Evolutionary conservation across 1,140 invertebrate genomes (phyloP).

Genomic region (Ganaspis sp.): DNA sequence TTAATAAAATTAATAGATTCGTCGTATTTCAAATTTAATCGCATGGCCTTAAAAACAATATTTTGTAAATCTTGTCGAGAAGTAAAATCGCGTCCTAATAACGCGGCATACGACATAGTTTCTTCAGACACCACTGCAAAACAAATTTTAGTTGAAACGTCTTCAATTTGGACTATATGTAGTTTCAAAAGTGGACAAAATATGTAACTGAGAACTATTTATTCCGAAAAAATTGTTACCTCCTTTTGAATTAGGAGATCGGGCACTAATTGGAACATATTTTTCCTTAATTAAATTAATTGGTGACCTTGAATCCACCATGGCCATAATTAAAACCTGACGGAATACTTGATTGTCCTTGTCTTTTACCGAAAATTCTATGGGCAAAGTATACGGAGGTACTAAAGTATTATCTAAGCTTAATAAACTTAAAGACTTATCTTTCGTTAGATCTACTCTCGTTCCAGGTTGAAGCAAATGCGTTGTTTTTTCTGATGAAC

Average conservation of each 20-base stretch:
- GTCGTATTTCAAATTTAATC: neutral
- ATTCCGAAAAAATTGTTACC: neutral
- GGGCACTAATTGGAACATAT: neutral
- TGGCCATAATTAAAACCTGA: neutral
- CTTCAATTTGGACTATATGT: neutral
- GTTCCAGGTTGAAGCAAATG: neutral
- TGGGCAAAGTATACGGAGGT: neutral
- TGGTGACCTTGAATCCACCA: constrained; percentile 7
- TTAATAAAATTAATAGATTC: neutral
- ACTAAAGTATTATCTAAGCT: neutral
- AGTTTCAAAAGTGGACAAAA: neutral
- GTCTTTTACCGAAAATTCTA: neutral
- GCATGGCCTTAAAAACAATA: neutral
- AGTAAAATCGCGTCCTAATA: constrained; percentile 29
- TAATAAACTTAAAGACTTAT: neutral
- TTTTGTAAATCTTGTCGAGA: neutral
- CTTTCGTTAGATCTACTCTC: neutral
- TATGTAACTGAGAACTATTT: neutral
- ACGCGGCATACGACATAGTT: neutral
- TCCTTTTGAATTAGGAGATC: neutral
- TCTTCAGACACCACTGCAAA: constrained; percentile 23
- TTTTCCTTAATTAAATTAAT: constrained; percentile 1
- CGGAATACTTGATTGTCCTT: neutral
- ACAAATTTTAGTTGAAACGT: neutral
- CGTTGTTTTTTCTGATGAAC: neutral